Evolutionary conservation across 2,113 vertebrate species (phyloP), one percentile per base, ranked within the genome.

Genomic region (Orcinus orca): DNA sequence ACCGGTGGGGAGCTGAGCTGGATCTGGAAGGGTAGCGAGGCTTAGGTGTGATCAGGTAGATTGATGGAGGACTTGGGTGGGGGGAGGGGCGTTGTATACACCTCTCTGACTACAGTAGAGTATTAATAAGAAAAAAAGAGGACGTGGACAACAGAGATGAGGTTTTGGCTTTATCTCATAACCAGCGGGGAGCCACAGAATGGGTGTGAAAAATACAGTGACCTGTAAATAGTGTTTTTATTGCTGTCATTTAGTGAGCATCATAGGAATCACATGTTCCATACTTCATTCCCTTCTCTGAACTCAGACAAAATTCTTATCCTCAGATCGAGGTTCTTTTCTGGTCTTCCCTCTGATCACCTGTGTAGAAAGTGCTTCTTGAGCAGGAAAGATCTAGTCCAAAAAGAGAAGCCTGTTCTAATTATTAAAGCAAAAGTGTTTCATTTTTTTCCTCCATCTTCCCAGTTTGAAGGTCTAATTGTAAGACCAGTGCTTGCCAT

Each of bases 401-500:
- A 2, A 65, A 89, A 90, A 63, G 63, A n/a, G 67, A 96, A 88
- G 80, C 7, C 41, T 95, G 8, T 81, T 62, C 84, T 70, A 53
- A 88, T 94, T 70, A 91, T 73, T 81, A 71, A 67, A 93, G 94
- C 88, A 68, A 88, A 83, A 84, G 2, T 17, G 2, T 71, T 73
- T 95, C 38, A 13, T 76, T 82, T 90, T 84, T 93, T 86, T 47
- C 88, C 60, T 74, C 67, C 38, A 53, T 85, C 77, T 88, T 68
- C 38, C 33, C 8, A 0, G 73, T 55, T 81, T 60, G 87, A 67
- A 89, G 65, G 55, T 88, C 92, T 90, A 76, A 74, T 95, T 96
- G 80, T 92, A 70, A 96, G 90, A 80, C 76, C 67, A 68, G 31
- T 79, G 71, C 47, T 95, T 93, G 31, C 76, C 84, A 50, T 94